Base-by-base conservation (phyloP, 2,113 vertebrate species). In the Mellivora capensis region DNA sequence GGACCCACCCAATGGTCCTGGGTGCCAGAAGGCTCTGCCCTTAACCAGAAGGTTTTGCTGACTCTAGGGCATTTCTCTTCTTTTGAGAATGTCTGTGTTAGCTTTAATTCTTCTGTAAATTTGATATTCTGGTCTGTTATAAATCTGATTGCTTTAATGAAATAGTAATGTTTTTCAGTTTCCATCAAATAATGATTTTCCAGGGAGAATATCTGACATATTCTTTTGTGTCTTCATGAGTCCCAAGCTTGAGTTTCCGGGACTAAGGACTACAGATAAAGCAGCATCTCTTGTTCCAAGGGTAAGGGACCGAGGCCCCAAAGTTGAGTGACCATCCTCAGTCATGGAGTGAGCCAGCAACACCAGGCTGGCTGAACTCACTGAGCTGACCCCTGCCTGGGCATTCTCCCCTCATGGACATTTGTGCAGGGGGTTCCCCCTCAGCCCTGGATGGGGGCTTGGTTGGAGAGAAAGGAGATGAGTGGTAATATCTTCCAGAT, bases 401-500 rank as follows among this genome's bases (percentile, higher is more conserved):
- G 27, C 1, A 0, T 4, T 31, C 42, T 6, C 42, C 44, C 34
- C 0, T 49, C 15, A 15, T 23, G 64, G 57, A 61, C 31, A 13
- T n/a, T 15, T 37, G 31, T 13, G 3, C 21, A n/a, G 49, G 54
- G 61, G 37, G 90, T 74, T 85, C 90, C 62, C 1, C 0, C 42
- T 89, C 37, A 61, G 21, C 42, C 6, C 92, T 14, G 7, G 39
- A 31, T 11, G 93, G 0, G 0, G 34, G 13, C 57, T 97, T 88
- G 47, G 42, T 39, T 93, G 62, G 23, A 93, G 13, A n/a, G 81
- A 39, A 82, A 80, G 20, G 69, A 90, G 0, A 21, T n/a, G 54
- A 74, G 25, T 62, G 7, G 31, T 85, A 18, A 97, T 87, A 71
- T 54, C 79, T 86, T 25, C 5, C 76, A 94, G 90, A 94, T 97